Evolutionary conservation across 53 echinoderm and acorn worm genomes (phyloP).

Genomic region (Mesocentrotus franciscanus): DNA sequence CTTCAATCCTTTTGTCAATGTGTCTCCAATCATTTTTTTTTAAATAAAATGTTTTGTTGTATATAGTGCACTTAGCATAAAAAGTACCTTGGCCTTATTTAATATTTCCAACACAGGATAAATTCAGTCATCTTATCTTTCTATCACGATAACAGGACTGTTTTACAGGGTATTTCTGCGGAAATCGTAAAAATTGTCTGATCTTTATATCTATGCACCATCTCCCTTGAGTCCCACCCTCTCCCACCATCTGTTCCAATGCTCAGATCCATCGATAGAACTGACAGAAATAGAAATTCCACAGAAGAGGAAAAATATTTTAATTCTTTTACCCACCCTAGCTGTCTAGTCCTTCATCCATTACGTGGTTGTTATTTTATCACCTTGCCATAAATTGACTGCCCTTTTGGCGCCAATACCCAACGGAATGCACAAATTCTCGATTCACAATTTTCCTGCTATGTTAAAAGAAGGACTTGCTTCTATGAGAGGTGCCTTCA

Average conservation of each 20-base stretch:
- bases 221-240: background rate
- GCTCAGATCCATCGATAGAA: background rate
- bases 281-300: slow-evolving; percentile 48
- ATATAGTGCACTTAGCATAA: background rate
- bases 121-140: slow-evolving; percentile 20
- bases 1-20: background rate
- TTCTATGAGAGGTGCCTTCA: background rate
- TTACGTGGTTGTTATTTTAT: background rate
- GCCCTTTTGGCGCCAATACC: slow-evolving; percentile 42
- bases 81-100: background rate
- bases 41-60: background rate
- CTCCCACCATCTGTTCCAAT: slow-evolving; percentile 27
- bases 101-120: background rate
- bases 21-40: background rate
- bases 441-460: background rate
- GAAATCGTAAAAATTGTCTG: slow-evolving; percentile 28
- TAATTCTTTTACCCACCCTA: background rate
- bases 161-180: slow-evolving; percentile 31
- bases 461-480: background rate
- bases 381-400: slow-evolving; percentile 32
- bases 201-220: background rate
- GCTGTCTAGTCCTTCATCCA: slow-evolving; percentile 17
- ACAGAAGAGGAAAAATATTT: slow-evolving; percentile 18
- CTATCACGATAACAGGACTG: background rate
- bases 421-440: background rate